phyloP scores from a whole-genome alignment of 2,888 invertebrate species.

The Pediacus dermestoides region DNA sequence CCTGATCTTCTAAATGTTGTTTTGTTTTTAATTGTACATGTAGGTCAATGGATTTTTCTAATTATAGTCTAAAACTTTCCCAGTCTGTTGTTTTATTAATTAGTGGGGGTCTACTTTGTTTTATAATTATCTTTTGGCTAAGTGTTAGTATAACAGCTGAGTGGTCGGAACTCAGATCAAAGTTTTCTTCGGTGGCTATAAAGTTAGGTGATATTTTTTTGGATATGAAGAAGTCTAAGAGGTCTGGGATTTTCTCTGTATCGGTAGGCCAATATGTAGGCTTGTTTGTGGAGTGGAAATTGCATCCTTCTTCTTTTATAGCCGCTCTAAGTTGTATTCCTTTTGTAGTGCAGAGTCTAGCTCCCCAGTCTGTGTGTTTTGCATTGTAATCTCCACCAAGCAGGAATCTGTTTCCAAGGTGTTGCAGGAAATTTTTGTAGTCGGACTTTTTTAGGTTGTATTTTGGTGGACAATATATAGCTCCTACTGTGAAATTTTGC shows the following conservation, averaged over 20 bases:
- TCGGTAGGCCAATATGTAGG: conserved; percentile 7
- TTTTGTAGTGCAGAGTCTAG: too few relatives aligned
- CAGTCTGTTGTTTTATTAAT: too few relatives aligned
- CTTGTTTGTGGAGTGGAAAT: background rate
- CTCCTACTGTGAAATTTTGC: background rate
- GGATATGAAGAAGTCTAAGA: conserved; percentile 1
- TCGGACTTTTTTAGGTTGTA: conserved; percentile 2
- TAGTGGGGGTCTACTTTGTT: too few relatives aligned
- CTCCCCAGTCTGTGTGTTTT: conserved; percentile 2
- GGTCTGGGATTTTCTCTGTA: background rate
- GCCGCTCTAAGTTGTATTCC: too few relatives aligned
- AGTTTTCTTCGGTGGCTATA: too few relatives aligned
- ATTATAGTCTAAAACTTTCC: too few relatives aligned
- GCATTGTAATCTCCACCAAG: conserved; percentile 1
- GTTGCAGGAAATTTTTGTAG: background rate
- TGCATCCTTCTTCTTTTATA: background rate
- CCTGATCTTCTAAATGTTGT: too few relatives aligned
- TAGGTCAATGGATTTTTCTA: too few relatives aligned
- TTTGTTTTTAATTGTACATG: too few relatives aligned
- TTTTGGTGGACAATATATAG: conserved; percentile 4
- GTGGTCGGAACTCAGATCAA: too few relatives aligned
- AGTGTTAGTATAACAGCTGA: too few relatives aligned
- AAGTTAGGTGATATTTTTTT: conserved; percentile 1
- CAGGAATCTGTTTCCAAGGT: background rate
- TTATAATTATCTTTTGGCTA: too few relatives aligned